Evolutionary conservation across 2,797 vertebrate genomes (phyloP).

Genomic region (Parauchenoglanis punctatus): DNA sequence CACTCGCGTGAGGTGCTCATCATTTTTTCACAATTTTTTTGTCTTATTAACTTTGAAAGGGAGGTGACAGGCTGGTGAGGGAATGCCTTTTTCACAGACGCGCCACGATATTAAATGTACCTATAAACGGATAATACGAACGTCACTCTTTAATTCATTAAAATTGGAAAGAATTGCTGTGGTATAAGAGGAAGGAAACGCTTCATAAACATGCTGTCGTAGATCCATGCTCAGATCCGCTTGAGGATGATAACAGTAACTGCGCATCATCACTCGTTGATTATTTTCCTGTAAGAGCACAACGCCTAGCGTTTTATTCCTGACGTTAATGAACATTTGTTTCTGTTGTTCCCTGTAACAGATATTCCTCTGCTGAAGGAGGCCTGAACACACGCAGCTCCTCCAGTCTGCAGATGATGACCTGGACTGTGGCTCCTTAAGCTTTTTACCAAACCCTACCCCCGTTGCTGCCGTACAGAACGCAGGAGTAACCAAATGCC

Average conservation of each 20-base stretch:
- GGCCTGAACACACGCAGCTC: conserved; percentile 83
- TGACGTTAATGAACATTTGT: not conserved
- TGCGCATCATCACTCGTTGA: not conserved
- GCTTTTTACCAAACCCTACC: conserved; percentile 58
- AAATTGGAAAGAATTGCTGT: not conserved
- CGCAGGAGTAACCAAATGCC: conserved; percentile 58
- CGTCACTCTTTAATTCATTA: not conserved
- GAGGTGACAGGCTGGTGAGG: not conserved
- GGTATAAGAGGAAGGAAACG: not conserved
- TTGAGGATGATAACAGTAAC: not conserved
- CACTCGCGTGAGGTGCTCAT: too few species aligned
- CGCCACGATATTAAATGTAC: not conserved
- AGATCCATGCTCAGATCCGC: not conserved
- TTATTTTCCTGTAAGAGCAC: not conserved
- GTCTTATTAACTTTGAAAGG: not conserved
- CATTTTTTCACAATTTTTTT: not conserved
- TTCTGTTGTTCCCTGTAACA: conserved; percentile 60
- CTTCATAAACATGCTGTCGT: not conserved
- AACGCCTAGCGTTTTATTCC: not conserved
- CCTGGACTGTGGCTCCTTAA: conserved; percentile 68
- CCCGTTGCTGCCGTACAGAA: conserved; percentile 62
- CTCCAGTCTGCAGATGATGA: conserved; percentile 62
- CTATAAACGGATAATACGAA: not conserved
- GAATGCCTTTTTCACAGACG: not conserved
- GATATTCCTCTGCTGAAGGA: conserved; percentile 98